These are phyloP conservation scores for Margarornis squamiger DNA, from an alignment of 2,797 vertebrate genomes.

Conservation along the genomic window DNA sequence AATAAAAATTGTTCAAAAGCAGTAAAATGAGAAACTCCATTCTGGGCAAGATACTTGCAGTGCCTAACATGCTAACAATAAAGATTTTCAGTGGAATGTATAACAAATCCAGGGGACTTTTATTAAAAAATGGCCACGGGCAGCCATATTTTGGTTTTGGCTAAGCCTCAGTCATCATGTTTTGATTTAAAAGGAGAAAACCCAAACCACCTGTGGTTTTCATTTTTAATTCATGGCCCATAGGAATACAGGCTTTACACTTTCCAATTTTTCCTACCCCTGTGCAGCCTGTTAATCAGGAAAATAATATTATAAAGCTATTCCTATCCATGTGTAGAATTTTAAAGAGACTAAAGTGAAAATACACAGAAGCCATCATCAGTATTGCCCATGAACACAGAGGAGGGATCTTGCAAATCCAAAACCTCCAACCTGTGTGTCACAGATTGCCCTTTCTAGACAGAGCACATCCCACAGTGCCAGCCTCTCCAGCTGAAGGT, in stretches of 20 bases:
- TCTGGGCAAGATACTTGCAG: neutral
- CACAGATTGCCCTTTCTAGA: neutral
- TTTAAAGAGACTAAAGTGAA: neutral
- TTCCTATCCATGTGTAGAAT: conserved; percentile 24
- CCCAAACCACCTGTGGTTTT: conserved; percentile 67
- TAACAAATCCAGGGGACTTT: conserved; percentile 34
- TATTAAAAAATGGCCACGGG: conserved; percentile 30
- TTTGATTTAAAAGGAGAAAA: conserved; percentile 68
- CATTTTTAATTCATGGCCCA: conserved; percentile 64
- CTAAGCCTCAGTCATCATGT: conserved; percentile 48
- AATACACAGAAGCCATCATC: neutral
- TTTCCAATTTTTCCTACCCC: conserved; percentile 34
- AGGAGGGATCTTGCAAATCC: neutral
- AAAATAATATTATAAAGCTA: conserved; percentile 43
- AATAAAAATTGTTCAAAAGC: neutral
- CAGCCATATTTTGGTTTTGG: conserved; percentile 57
- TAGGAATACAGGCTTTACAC: conserved; percentile 49
- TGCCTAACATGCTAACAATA: neutral
- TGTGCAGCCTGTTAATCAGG: conserved; percentile 37
- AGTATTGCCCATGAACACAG: neutral
- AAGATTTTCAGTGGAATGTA: conserved; percentile 21
- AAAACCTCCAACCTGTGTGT: neutral
- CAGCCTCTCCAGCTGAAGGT: neutral
- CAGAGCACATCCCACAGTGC: neutral
- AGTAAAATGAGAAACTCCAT: neutral